phyloP scores from a whole-genome alignment of 2,797 vertebrate genomes.

The Pseudochirops cupreus region DNA sequence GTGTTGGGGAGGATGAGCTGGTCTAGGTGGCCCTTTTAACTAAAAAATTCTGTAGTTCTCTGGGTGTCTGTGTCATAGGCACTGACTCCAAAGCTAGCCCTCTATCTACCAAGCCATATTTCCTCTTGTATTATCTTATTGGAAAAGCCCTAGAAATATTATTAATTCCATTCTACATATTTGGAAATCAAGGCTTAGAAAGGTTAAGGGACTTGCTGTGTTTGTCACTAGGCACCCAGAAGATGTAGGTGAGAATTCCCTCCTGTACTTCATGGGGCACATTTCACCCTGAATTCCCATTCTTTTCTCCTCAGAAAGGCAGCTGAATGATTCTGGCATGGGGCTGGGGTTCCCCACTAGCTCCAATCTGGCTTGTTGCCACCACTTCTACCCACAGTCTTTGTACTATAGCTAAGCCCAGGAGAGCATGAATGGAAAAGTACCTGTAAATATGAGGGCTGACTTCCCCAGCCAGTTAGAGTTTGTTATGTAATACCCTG shows the following conservation, averaged over 20 bases:
- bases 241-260: not conserved
- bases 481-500: constrained; percentile 54
- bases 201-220: not conserved
- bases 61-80: not conserved
- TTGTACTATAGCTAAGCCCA: constrained; percentile 1
- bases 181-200: not conserved
- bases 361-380: not conserved
- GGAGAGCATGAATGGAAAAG: constrained; percentile 58
- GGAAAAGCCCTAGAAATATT: not conserved
- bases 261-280: not conserved
- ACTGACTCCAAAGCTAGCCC: not conserved
- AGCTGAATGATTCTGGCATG: constrained; percentile 8
- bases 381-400: not conserved
- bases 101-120: not conserved
- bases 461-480: constrained; percentile 41
- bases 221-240: not conserved
- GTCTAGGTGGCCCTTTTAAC: not conserved
- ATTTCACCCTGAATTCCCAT: not conserved
- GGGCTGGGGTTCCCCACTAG: constrained; percentile 42
- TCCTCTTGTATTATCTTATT: not conserved
- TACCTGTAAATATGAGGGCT: constrained; percentile 66
- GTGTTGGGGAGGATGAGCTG: no score
- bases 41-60: not conserved
- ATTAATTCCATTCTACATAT: not conserved
- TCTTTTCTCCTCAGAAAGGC: constrained; percentile 16